These are phyloP conservation scores for Dorcus parallelipipedus DNA, from an alignment of 2,888 invertebrate species.

Conservation along the genomic window DNA sequence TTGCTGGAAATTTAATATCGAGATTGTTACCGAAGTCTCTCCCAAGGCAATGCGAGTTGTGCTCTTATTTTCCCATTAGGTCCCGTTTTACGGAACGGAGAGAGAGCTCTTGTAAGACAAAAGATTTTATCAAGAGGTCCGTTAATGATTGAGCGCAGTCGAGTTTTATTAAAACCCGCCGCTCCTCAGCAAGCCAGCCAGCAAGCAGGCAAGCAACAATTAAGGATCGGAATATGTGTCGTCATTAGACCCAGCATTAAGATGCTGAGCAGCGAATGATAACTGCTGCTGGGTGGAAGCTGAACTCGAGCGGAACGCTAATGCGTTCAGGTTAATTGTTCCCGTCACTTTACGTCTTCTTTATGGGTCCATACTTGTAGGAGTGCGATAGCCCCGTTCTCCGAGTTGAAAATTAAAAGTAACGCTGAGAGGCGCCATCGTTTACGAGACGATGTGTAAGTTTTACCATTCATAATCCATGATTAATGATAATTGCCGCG, in stretches of 20 bases:
- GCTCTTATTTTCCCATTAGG: neutral
- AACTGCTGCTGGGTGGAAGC: slow-evolving; percentile 26
- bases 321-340: slow-evolving; percentile 37
- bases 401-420: slow-evolving; percentile 37
- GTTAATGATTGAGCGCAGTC: slow-evolving; percentile 14
- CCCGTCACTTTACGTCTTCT: slow-evolving; percentile 31
- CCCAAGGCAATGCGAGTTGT: no score
- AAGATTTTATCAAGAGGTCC: neutral
- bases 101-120: neutral
- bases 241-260: slow-evolving; percentile 34
- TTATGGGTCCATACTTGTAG: slow-evolving; percentile 23
- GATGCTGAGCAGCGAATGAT: slow-evolving; percentile 32
- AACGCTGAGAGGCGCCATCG: slow-evolving; percentile 22
- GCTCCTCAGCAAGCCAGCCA: slow-evolving; percentile 4
- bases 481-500: slow-evolving; percentile 48
- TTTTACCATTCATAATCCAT: slow-evolving; percentile 48
- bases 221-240: slow-evolving; percentile 27
- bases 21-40: no score
- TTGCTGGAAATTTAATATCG: no score
- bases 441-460: slow-evolving; percentile 41
- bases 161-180: slow-evolving; percentile 22
- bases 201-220: slow-evolving; percentile 11
- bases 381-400: neutral
- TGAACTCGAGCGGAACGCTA: slow-evolving; percentile 28
- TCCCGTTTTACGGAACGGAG: neutral